Base-by-base conservation (phyloP, 2,113 vertebrate species). In the Misgurnus anguillicaudatus region DNA sequence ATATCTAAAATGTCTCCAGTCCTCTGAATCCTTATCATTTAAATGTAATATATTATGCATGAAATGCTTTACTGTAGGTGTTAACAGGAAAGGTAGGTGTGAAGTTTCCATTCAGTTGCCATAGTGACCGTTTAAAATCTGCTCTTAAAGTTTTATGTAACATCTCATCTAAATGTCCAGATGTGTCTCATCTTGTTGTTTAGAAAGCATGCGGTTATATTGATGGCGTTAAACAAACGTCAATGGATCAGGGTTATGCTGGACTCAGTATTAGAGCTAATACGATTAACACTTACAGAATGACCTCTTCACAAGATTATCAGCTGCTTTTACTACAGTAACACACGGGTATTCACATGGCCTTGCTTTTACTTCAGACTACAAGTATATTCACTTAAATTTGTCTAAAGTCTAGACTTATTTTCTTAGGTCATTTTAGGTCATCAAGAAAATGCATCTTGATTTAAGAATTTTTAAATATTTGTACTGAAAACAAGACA, bases 1-100 rank as follows among this genome's bases (percentile, higher is more conserved):
- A 17, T 71, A 39, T 24, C n/a, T n/a, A n/a, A n/a, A n/a, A n/a
- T 45, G 21, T 61, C 19, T 13, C 1, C 39, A 60, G 39, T 19
- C 39, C 71, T 74, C 13, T 74, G 21, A 74, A 74, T 74, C 39
- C 21, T 61, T 61, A 62, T n/a, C 8, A 73, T 60, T 60, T 42
- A 73, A 42, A 58, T 60, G 39, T 45, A 53, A 13, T 63, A 58
- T 36, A 47, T n/a, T 19, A 16, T 48, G 24, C 31, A 75, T 75
- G 19, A 21, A 62, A 64, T 31, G 2, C 61, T 39, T n/a, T 31
- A 31, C 24, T 63, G 73, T 75, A 75, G 73, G 61, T 75, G 73
- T 75, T 51, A 63, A 75, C 58, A 75, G 61, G 31, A 75, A 75
- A 75, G 45, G 73, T 75, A 74, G 73, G 73, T 75, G 73, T 75